Evolutionary conservation across 2,113 vertebrate genomes (phyloP), one percentile per base, ranked within the genome.

Genomic region (Callipepla californica): DNA sequence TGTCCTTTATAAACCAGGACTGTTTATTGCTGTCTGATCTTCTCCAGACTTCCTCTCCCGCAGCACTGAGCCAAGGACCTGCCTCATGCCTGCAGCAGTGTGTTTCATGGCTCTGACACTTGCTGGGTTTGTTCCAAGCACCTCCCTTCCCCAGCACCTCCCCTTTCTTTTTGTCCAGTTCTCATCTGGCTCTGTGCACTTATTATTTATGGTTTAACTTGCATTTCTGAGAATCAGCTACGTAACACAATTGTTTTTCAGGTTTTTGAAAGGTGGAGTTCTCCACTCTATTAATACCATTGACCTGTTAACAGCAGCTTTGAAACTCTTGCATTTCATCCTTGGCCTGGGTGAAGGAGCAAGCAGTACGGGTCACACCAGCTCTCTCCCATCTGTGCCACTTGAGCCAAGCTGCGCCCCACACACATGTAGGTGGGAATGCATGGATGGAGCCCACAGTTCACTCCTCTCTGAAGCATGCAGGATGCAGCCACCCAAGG

Each of bases 21-120:
- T 86, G 65, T 86, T 93, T 90, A 87, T 76, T 90, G 80, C 69
- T 90, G 74, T 77, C 75, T 94, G 80, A 96, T 96, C 77, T 81
- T 93, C 90, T 89, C 76, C 96, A 95, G 90, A 94, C 80, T 88
- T 95, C 86, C 67, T 14, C 53, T 80, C n/a, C 28, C 57, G 32
- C 20, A 91, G 65, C 72, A 83, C 42, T 63, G 72, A 83, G 90
- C 92, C 92, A 95, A 93, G 68, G 70, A 90, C 80, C 34, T 55
- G 63, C 36, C 79, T 91, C 38, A 9, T 44, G 38, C 51, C 85
- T 80, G 50, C 77, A 93, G 32, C 51, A 62, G 61, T 81, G 19
- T 4, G 65, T 73, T 57, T 61, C 26, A 11, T n/a, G 65, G 66
- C 79, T 75, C 36, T 17, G 6, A 75, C 21, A 47, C 20, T 28